Conservation (phyloP, 2,888 invertebrate genomes). For the Fissipunctia ypsillon region DNA sequence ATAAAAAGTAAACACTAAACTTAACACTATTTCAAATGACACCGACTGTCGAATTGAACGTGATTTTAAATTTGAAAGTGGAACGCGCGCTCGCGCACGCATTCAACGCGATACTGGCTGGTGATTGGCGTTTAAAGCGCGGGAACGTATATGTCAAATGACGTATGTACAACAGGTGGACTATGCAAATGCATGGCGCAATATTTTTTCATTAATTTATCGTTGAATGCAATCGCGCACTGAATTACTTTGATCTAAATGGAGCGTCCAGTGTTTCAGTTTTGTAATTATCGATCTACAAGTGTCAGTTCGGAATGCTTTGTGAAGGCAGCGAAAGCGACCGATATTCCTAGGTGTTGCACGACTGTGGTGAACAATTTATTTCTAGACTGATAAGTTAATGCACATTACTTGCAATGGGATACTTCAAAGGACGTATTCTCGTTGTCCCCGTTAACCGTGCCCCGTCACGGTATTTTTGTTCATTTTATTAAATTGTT, state of each 20-base stretch:
- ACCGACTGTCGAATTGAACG: constrained; percentile 57
- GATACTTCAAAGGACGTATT: too few relatives aligned
- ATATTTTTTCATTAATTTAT: constrained; percentile 52
- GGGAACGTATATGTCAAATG: constrained; percentile 81
- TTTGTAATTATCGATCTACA: constrained; percentile 58
- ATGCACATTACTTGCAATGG: too few relatives aligned
- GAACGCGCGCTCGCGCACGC: constrained; percentile 78
- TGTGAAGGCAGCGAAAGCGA: constrained; percentile 50
- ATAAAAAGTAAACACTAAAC: constrained; percentile 53
- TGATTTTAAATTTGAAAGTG: constrained; percentile 67
- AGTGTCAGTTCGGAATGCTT: constrained; percentile 58
- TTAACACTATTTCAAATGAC: constrained; percentile 58
- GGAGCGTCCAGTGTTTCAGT: constrained; percentile 69
- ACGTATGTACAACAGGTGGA: constrained; percentile 75
- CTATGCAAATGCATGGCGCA: constrained; percentile 68
- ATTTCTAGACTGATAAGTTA: background rate
- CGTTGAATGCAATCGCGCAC: constrained; percentile 64
- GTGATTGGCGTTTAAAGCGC: constrained; percentile 81
- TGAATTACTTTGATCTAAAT: constrained; percentile 73
- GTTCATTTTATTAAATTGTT: too few relatives aligned
- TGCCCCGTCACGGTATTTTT: too few relatives aligned
- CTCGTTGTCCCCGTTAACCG: too few relatives aligned
- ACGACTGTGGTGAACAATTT: constrained; percentile 12
- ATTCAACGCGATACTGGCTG: constrained; percentile 78
- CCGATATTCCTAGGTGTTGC: constrained; percentile 41